Base-by-base conservation (phyloP, 2,888 invertebrate genomes). In the Emmelina monodactyla region DNA sequence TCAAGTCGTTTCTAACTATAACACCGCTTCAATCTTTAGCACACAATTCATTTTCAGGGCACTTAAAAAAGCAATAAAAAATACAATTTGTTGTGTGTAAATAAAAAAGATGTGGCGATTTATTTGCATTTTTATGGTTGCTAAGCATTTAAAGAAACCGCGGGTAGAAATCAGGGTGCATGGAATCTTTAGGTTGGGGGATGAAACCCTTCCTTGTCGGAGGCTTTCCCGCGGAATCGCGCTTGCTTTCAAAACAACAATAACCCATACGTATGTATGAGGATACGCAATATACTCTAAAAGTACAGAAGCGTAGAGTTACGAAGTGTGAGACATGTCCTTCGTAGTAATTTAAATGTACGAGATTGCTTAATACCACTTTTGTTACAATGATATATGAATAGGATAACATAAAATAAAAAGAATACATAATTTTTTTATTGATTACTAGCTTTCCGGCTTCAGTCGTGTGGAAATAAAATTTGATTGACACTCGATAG, bases 201-300 rank as follows among this genome's bases (percentile, higher is more conserved):
- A 51, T 48, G 45, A 55, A 55, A 55, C 65, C 71, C 59, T 70
- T 70, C 65, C 58, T 58, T 59, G 19, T 50, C 55, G 45, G 55
- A 62, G 64, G 58, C 56, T 54, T 57, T 55, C 56, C 58, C 47
- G 46, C 48, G 45, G 51, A 50, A 13, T 51, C 47, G 53, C 49
- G 47, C 41, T 50, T 59, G 64, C 71, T 72, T 75, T 72, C 66
- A 65, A 68, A 75, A 76, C 73, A 78, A 78, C 76, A 78, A 78
- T 78, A 70, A 66, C 63, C 61, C 66, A 57, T 63, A 57, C 49
- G 55, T 61, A 68, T 64, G 67, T 66, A 64, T 63, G 63, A 62
- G 63, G 58, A 66, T 67, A 64, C 65, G 70, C 65, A 76, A 72
- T 78, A 71, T 66, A 70, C 72, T 67, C 67, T 61, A 62, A 61